phyloP scores from a whole-genome alignment of 2,797 vertebrate species.

The Tragelaphus oryx region DNA sequence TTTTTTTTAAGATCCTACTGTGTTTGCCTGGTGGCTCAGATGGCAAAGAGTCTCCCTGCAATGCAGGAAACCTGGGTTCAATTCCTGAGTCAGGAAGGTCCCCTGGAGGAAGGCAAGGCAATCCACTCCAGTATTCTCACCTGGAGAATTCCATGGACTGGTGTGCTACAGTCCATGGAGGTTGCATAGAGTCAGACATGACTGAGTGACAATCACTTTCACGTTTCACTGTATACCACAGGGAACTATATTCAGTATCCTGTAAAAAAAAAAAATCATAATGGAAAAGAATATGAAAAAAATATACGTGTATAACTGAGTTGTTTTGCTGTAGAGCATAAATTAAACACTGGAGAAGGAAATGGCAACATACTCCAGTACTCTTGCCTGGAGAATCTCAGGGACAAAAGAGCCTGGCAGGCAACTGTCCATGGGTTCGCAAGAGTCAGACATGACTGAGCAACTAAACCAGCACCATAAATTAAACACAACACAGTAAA shows the following conservation, averaged over 20 bases:
- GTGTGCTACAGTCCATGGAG: not conserved
- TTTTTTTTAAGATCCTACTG: not conserved
- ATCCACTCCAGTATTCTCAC: not conserved
- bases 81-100: not conserved
- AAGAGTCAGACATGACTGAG: not conserved
- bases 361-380: not conserved
- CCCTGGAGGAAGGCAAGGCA: not conserved
- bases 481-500: not conserved
- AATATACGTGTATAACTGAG: not conserved
- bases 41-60: not conserved
- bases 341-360: not conserved
- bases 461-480: not conserved
- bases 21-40: not conserved
- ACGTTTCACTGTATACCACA: not conserved
- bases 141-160: not conserved
- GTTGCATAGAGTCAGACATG: not conserved
- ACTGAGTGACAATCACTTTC: not conserved
- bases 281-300: not conserved
- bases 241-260: not conserved
- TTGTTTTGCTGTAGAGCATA: not conserved
- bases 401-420: not conserved
- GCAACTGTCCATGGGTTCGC: not conserved
- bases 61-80: not conserved
- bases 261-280: not conserved
- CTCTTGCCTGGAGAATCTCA: not conserved